Conservation (phyloP, 2,888 invertebrate genomes). For the Drosophila setosimentum region DNA sequence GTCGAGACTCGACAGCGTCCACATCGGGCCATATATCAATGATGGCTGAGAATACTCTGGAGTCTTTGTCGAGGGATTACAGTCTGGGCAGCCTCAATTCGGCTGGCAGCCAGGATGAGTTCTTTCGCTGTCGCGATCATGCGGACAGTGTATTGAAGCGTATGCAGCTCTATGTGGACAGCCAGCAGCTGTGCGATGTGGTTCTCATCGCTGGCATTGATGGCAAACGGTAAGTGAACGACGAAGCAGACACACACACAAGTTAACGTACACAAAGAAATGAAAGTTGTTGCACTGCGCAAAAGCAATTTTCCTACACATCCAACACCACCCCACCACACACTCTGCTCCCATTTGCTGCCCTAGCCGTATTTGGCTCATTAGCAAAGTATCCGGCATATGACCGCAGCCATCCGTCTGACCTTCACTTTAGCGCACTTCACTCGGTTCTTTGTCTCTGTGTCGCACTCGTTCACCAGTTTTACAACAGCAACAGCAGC, state of each 20-base stretch:
- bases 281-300: slow-evolving; percentile 53
- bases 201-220: slow-evolving; percentile 91
- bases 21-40: slow-evolving; percentile 83
- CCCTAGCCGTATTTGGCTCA: slow-evolving; percentile 38
- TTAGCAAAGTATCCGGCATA: slow-evolving; percentile 60
- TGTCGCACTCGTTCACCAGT: slow-evolving; percentile 42
- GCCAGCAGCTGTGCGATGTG: slow-evolving; percentile 94
- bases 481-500: slow-evolving; percentile 24
- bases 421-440: slow-evolving; percentile 68
- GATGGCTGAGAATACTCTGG: slow-evolving; percentile 78
- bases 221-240: slow-evolving; percentile 87
- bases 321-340: background rate
- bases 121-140: slow-evolving; percentile 91
- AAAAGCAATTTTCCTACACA: slow-evolving; percentile 28
- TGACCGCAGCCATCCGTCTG: slow-evolving; percentile 33
- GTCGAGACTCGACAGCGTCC: slow-evolving; percentile 84
- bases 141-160: slow-evolving; percentile 92
- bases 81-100: slow-evolving; percentile 89
- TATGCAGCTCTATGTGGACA: slow-evolving; percentile 93
- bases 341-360: background rate
- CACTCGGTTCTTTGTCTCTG: slow-evolving; percentile 72
- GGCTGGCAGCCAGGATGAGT: slow-evolving; percentile 91
- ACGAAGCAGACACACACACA: background rate
- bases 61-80: slow-evolving; percentile 88
- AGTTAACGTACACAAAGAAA: slow-evolving; percentile 41